These are phyloP conservation scores for Serinus canaria DNA, from an alignment of 2,113 vertebrate species.

Conservation along the genomic window DNA sequence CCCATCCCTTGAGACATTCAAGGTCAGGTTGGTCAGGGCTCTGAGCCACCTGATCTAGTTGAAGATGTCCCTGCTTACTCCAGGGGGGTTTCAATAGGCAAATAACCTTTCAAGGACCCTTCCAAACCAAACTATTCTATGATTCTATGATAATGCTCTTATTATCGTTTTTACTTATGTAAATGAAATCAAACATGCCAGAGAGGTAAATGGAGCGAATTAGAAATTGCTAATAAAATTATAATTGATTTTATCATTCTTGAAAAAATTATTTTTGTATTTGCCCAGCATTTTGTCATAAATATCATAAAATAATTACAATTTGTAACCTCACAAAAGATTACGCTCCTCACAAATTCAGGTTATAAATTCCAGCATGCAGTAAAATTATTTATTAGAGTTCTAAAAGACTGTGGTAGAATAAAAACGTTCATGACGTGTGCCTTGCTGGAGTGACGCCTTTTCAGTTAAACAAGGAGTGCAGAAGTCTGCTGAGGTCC, in stretches of 20 bases:
- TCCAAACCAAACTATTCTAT: background rate
- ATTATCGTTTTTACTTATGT: background rate
- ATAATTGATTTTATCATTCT: background rate
- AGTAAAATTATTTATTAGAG: background rate
- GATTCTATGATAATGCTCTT: background rate
- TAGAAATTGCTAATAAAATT: background rate
- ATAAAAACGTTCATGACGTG: background rate
- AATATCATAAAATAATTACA: background rate
- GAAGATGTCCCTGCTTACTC: background rate
- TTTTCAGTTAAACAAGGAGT: background rate
- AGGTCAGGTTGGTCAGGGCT: background rate
- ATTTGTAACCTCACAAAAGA: background rate
- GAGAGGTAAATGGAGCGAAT: background rate
- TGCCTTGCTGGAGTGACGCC: background rate
- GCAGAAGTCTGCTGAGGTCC: background rate
- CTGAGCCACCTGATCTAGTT: background rate
- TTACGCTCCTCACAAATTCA: background rate
- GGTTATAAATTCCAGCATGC: background rate
- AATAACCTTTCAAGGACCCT: background rate
- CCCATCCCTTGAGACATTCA: background rate
- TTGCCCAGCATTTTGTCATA: background rate
- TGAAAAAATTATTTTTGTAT: background rate
- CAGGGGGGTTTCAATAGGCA: background rate
- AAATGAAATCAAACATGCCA: background rate
- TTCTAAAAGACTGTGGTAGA: background rate